A percentile compares a stretch with the other conserved stretches of the same genome.
Conservation (phyloP, 2,113 vertebrate species). For the Charadrius vociferus region DNA sequence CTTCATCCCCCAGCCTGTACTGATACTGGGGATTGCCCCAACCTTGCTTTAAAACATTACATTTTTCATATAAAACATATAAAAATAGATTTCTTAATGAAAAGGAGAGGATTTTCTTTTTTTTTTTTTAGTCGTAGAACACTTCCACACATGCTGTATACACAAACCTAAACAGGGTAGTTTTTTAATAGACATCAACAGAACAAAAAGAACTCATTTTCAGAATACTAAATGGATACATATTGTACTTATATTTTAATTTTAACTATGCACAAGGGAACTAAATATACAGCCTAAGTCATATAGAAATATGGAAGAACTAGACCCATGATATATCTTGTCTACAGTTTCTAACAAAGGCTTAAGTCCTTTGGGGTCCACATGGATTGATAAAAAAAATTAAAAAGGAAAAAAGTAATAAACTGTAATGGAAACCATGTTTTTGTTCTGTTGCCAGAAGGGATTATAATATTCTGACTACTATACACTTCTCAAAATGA, state of each 20-base stretch:
- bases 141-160: background rate
- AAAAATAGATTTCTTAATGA: background rate
- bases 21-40: background rate
- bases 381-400: conserved; percentile 16
- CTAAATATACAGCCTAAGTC: background rate
- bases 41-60: background rate
- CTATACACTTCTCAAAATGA: background rate
- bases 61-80: background rate
- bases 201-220: background rate
- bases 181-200: background rate
- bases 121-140: background rate
- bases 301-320: background rate
- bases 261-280: background rate
- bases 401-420: conserved; percentile 40
- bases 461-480: conserved; percentile 30
- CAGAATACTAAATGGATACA: background rate
- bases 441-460: conserved; percentile 49
- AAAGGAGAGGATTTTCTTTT: background rate
- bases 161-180: background rate
- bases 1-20: background rate
- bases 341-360: conserved; percentile 20
- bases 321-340: background rate
- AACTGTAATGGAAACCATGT: conserved; percentile 49
- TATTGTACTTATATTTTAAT: conserved; percentile 21
- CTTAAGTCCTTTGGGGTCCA: background rate